Base-by-base conservation (phyloP, 2,113 vertebrate species). In the Falcunculus frontatus region DNA sequence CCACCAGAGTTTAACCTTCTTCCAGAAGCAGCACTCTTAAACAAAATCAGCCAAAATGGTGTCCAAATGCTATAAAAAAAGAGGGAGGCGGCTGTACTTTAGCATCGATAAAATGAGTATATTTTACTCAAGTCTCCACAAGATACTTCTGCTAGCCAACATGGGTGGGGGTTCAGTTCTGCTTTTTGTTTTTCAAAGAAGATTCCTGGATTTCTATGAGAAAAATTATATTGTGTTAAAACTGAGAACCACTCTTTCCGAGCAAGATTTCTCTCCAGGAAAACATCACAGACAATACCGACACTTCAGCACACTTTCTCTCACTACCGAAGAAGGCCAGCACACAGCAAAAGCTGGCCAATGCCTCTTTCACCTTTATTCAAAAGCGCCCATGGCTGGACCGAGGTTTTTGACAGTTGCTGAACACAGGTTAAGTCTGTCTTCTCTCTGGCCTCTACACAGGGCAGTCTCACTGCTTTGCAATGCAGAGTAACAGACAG, bases 191-290 rank as follows among this genome's bases (percentile, higher is more conserved):
- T 95, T 96, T 84, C 94, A 95, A 93, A 91, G 57, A 92, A 72
- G 68, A 83, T 93, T 95, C 81, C 84, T 95, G 95, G 90, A 93
- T 96, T 96, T 96, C 88, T 67, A 39, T 19, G 30, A 86, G 95
- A 95, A 97, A 97, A 97, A 59, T 32, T 96, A 93, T 95, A 94
- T 52, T 87, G 91, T 96, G 95, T n/a, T 84, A 97, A 78, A 95
- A 95, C 44, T 78, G 73, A 89, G 49, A 90, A 74, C 64, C 42
- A 16, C n/a, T 94, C 82, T 95, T 97, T 95, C 90, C 9, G 19
- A 95, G 52, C n/a, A 80, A 90, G 78, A 70, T 9, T n/a, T 75
- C 79, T 92, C 75, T 97, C 93, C 92, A 95, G 92, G 85, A 95
- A 96, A 94, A 88, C 68, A 93, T 85, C 84, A 82, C 35, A 90